Percentiles rank a stretch among this genome's conserved stretches.
These are phyloP conservation scores for Trichosurus vulpecula DNA, from an alignment of 2,797 vertebrate species.

Conservation along the genomic window DNA sequence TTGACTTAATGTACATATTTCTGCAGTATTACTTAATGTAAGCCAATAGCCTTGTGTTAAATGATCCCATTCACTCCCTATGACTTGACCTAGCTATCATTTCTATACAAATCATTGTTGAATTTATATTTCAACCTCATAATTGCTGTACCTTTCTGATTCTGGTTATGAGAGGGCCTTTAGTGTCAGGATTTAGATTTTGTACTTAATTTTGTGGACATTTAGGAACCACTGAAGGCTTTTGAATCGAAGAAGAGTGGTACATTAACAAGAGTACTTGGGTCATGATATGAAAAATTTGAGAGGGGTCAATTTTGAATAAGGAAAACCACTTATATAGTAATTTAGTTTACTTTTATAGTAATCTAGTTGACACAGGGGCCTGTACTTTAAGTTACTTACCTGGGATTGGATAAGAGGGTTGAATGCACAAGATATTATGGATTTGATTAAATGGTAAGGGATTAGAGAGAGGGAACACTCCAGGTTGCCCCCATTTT, in stretches of 20 bases:
- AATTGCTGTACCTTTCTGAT: not conserved
- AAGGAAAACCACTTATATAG: too few species aligned
- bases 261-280: too few species aligned
- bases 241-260: not conserved
- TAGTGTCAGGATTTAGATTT: not conserved
- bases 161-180: not conserved
- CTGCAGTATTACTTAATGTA: not conserved
- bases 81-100: not conserved
- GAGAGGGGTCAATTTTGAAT: not conserved
- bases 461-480: not conserved
- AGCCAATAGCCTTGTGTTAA: not conserved
- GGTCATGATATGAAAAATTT: not conserved
- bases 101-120: not conserved
- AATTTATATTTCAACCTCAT: not conserved
- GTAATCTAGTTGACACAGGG: not conserved
- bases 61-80: not conserved
- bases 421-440: not conserved
- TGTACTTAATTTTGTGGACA: not conserved
- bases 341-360: too few species aligned
- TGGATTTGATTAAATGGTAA: not conserved
- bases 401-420: not conserved
- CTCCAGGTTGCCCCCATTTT: not conserved
- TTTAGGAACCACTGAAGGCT: not conserved
- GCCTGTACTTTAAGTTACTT: not conserved
- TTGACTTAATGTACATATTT: not conserved